Conservation (phyloP, 2,888 invertebrate genomes). For the Pandemis corylana region DNA sequence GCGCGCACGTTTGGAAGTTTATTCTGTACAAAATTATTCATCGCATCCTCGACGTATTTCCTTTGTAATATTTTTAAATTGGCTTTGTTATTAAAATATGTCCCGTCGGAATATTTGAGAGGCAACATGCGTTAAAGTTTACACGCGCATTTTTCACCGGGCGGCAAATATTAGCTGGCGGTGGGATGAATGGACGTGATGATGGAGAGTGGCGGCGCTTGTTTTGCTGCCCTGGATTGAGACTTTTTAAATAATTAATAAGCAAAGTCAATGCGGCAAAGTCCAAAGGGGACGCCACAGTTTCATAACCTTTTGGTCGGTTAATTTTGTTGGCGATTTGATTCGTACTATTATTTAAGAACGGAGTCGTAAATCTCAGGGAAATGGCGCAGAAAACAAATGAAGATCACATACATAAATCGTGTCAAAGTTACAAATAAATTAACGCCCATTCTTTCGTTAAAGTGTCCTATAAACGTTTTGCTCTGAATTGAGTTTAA, state of each 20-base stretch:
- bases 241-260: conserved; percentile 13
- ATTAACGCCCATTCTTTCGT: conserved; percentile 25
- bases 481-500: conserved; percentile 22
- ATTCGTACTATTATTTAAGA: conserved; percentile 8
- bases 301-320: not conserved
- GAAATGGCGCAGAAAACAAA: conserved; percentile 17
- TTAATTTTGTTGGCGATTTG: not conserved
- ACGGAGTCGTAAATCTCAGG: conserved; percentile 16
- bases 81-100: conserved; percentile 40
- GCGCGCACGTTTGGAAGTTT: conserved; percentile 22
- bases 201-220: conserved; percentile 1
- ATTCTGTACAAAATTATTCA: conserved; percentile 37
- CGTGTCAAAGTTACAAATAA: conserved; percentile 15
- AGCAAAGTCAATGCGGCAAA: not conserved
- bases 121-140: conserved; percentile 24
- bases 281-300: not conserved
- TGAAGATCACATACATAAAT: conserved; percentile 10
- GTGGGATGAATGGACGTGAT: conserved; percentile 12
- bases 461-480: conserved; percentile 36
- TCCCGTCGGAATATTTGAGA: conserved; percentile 29
- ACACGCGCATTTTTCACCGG: conserved; percentile 17
- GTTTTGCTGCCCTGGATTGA: conserved; percentile 15
- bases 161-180: not conserved
- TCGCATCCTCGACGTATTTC: conserved; percentile 32
- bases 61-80: conserved; percentile 40